Base-by-base conservation (phyloP, 2,113 vertebrate genomes). In the Piaya cayana region DNA sequence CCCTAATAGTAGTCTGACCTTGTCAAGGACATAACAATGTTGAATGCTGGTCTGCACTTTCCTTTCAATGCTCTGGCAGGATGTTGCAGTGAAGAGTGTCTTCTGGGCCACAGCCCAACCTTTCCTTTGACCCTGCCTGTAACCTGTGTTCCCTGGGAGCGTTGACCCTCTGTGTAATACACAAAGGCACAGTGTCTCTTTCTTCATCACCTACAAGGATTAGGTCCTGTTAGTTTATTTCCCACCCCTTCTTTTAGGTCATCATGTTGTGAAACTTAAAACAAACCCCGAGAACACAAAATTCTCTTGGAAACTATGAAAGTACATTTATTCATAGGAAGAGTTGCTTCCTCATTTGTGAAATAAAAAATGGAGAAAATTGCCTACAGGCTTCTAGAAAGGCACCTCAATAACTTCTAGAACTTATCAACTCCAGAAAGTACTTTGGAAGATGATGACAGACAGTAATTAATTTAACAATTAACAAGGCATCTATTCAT, bases 381-480 rank as follows among this genome's bases (percentile, higher is more conserved):
- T 83, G 82, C 56, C 68, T 52, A 90, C 25, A 78, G 67, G 23
- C 42, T 95, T 94, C 82, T 91, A 88, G 27, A 22, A 75, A 88
- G 77, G 69, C 43, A 97, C 65, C 52, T 91, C 86, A 74, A 64
- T 91, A 95, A 91, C 75, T 93, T 64, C 64, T 42, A 37, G 92
- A 92, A 94, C 77, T 56, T 81, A 78, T 22, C 85, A 96, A 89
- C 77, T 96, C 88, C 74, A 95, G 96, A 95, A 96, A 86, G 93
- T 88, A 70, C 72, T 96, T 95, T 47, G 82, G 90, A 87, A 95
- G 86, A 91, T 87, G 90, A 93, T 96, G 96, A 96, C 75, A 97
- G 94, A 82, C 78, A 71, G 79, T 92, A 97, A 97, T 97, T 97
- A 97, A 96, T 97, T 93, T 96, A 97, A 90, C 78, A 96, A 94